Conservation (phyloP, 2,113 vertebrate species). For the Strix uralensis region DNA sequence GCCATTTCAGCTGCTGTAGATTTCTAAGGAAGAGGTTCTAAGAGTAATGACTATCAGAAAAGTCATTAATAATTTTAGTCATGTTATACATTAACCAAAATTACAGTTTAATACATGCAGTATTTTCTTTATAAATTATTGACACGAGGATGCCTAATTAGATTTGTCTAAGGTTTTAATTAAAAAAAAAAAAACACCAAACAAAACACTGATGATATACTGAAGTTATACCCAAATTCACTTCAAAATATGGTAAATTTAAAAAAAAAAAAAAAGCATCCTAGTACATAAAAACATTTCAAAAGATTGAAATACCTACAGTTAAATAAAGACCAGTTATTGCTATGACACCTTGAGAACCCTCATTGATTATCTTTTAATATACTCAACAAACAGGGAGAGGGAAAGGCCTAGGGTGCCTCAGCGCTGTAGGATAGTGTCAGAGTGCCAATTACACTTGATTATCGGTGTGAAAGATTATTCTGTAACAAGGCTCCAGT, state of each 20-base stretch:
- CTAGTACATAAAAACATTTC: background rate
- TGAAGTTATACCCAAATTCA: background rate
- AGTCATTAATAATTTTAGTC: background rate
- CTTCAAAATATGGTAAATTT: background rate
- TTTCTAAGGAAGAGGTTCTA: background rate
- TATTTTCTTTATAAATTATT: background rate
- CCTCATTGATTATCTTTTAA: background rate
- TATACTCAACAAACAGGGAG: background rate
- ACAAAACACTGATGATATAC: background rate
- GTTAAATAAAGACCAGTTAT: background rate
- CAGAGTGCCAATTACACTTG: too few relatives aligned
- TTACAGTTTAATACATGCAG: background rate
- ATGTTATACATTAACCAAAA: background rate
- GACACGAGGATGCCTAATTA: background rate
- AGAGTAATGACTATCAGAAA: background rate
- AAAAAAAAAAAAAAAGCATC: fast-evolving
- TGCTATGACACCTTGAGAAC: background rate
- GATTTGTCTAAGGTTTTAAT: background rate
- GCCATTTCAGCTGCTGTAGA: background rate
- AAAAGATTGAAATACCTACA: background rate
- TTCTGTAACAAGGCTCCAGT: background rate
- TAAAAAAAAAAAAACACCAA: too few relatives aligned
- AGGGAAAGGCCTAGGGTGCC: background rate
- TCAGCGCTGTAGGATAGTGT: background rate
- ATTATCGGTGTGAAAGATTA: background rate